These are phyloP conservation scores for Cheilosia variabilis DNA, from an alignment of 2,888 invertebrate genomes.

Conservation along the genomic window DNA sequence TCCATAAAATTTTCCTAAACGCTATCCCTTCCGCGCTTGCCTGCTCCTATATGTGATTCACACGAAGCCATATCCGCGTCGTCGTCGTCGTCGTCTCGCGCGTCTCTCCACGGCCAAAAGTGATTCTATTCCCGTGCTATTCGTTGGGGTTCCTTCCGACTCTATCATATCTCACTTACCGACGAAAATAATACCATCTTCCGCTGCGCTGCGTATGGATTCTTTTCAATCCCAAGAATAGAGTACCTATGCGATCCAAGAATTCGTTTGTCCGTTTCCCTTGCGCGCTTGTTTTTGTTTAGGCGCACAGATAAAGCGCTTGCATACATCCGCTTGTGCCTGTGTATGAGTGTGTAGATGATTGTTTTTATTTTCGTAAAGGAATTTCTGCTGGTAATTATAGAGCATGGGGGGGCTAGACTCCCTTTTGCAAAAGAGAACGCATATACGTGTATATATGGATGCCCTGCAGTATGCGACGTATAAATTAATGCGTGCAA, in stretches of 20 bases:
- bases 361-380: conserved; percentile 67
- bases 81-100: not conserved
- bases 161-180: conserved; percentile 28
- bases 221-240: conserved; percentile 39
- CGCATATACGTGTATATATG: not conserved
- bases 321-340: conserved; percentile 7
- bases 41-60: not conserved
- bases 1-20: too few species aligned
- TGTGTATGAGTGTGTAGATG: conserved; percentile 25
- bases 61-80: not conserved
- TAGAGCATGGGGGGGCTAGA: conserved; percentile 46
- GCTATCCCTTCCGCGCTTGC: not conserved
- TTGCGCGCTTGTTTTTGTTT: conserved; percentile 55
- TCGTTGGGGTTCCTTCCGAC: conserved; percentile 68
- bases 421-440: conserved; percentile 65
- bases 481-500: conserved; percentile 34
- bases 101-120: conserved; percentile 8
- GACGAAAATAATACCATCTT: conserved; percentile 52
- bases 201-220: conserved; percentile 20
- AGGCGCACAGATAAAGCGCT: conserved; percentile 22
- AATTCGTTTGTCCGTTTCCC: conserved; percentile 43
- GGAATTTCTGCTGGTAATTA: conserved; percentile 67
- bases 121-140: conserved; percentile 52
- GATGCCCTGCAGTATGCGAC: conserved; percentile 30
- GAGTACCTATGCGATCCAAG: conserved; percentile 25